Percentiles rank a stretch among this genome's conserved stretches.
phyloP scores from a whole-genome alignment of 2,113 vertebrate species.

The Gobius niger region DNA sequence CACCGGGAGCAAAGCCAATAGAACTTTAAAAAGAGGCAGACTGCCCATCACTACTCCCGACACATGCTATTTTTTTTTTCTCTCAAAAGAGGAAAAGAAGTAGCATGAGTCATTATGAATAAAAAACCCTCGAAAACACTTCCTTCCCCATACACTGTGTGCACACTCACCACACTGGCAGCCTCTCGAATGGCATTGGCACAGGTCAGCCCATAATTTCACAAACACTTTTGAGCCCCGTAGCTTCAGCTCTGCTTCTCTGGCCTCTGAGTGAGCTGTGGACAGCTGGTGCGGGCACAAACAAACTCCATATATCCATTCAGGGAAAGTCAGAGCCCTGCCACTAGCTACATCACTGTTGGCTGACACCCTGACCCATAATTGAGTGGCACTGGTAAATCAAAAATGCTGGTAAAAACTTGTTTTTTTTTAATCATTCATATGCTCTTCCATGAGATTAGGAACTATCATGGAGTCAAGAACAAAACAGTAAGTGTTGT shows the following conservation, averaged over 20 bases:
- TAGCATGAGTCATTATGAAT: too few relatives aligned
- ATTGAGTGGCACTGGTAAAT: background rate
- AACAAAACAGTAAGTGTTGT: too few relatives aligned
- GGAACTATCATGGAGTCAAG: too few relatives aligned
- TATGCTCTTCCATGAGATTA: too few relatives aligned
- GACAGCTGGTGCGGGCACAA: conserved; percentile 22
- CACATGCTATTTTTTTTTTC: too few relatives aligned
- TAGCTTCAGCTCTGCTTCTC: conserved; percentile 13
- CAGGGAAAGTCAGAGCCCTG: background rate
- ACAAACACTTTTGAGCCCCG: conserved; percentile 19
- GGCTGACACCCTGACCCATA: conserved; percentile 5
- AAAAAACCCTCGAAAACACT: background rate
- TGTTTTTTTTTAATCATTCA: too few relatives aligned
- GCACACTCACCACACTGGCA: conserved; percentile 14
- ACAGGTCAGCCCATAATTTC: background rate
- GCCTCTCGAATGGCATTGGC: background rate
- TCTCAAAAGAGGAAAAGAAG: too few relatives aligned
- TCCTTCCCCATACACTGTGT: conserved; percentile 5
- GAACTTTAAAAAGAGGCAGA: too few relatives aligned
- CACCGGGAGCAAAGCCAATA: too few relatives aligned
- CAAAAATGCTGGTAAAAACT: background rate
- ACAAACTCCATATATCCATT: conserved; percentile 14
- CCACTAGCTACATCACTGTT: conserved; percentile 31
- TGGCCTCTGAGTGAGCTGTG: conserved; percentile 5
- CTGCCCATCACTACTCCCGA: too few relatives aligned